phyloP scores from a whole-genome alignment of 2,888 invertebrate genomes.

The Drosophila rellima region DNA sequence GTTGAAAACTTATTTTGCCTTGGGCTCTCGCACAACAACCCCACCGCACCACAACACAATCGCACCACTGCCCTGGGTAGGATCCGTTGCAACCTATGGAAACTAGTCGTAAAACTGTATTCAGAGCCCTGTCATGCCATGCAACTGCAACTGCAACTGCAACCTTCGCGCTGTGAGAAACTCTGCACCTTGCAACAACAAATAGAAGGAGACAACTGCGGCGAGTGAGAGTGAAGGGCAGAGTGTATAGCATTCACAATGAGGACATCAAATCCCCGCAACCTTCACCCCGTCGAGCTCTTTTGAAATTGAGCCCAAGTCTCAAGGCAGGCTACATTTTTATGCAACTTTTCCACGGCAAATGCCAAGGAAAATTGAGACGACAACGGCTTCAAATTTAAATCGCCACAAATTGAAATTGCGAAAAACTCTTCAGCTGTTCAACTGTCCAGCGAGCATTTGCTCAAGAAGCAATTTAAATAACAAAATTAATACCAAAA shows the following conservation, averaged over 20 bases:
- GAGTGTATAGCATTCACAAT: conserved; percentile 17
- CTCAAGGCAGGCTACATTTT: conserved; percentile 39
- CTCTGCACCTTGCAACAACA: conserved; percentile 71
- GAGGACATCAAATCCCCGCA: conserved; percentile 8
- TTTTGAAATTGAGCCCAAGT: conserved; percentile 54
- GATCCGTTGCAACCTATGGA: conserved; percentile 28
- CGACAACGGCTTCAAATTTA: conserved; percentile 53
- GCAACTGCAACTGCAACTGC: conserved; percentile 41
- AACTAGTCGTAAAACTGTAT: conserved; percentile 42
- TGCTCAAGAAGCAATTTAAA: not conserved
- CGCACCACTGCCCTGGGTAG: not conserved
- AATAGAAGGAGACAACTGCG: conserved; percentile 26
- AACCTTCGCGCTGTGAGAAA: conserved; percentile 71
- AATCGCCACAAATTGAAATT: conserved; percentile 70
- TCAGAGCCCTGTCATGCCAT: conserved; percentile 30
- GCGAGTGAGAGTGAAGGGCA: conserved; percentile 17
- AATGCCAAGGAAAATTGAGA: conserved; percentile 57
- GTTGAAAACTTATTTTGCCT: conserved; percentile 37
- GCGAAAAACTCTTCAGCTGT: conserved; percentile 39
- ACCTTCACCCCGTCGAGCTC: not conserved
- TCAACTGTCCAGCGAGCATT: conserved; percentile 6
- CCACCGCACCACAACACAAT: not conserved
- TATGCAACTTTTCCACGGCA: conserved; percentile 58
- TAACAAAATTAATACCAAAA: not conserved
- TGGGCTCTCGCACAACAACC: conserved; percentile 21